Base-by-base conservation (phyloP, 2,113 vertebrate genomes). In the Prinia subflava region DNA sequence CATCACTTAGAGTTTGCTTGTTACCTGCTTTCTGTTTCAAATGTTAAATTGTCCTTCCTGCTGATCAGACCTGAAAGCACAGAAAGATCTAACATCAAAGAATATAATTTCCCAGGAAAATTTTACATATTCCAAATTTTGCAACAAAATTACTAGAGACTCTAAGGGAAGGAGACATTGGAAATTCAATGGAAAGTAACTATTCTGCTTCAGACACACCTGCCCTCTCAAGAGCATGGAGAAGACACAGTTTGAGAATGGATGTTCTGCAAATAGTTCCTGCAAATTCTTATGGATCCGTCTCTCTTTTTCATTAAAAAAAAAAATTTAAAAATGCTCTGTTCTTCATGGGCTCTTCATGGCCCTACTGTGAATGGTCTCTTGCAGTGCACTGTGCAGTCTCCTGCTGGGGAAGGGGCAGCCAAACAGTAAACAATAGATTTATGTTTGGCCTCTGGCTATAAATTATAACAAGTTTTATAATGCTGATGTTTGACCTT, bases 401-500 rank as follows among this genome's bases (percentile, higher is more conserved):
- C 64, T 53, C 59, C 33, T 47, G 22, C 50, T 71, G 55, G 23
- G 63, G 39, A 88, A 71, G 56, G 57, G 62, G 44, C 67, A 87
- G n/a, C 62, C 67, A 82, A 94, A 76, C 41, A 69, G 21, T 69
- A 80, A 87, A 80, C 11, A 19, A 14, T 41, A 77, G 74, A 63
- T 92, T 89, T 89, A 52, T 71, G 15, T 76, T 92, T 89, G 50
- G 21, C 60, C 25, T 90, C 28, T 90, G 81, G 55, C 62, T 69
- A 25, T 64, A 94, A 89, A 84, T 82, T n/a, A 74, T 90, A 90
- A 39, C 31, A 71, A 13, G 24, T 92, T 93, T 87, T 94, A 84
- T 24, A 89, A 78, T 70, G 49, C 52, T 75, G 79, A 68, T 68
- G 25, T 79, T 96, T 93, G 62, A 77, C 55, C 94, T 97, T 84